A percentile compares a stretch with the other conserved stretches of the same genome.
Evolutionary conservation across 1,140 invertebrate genomes (phyloP).

Genomic region (Pteromalus puparum): DNA sequence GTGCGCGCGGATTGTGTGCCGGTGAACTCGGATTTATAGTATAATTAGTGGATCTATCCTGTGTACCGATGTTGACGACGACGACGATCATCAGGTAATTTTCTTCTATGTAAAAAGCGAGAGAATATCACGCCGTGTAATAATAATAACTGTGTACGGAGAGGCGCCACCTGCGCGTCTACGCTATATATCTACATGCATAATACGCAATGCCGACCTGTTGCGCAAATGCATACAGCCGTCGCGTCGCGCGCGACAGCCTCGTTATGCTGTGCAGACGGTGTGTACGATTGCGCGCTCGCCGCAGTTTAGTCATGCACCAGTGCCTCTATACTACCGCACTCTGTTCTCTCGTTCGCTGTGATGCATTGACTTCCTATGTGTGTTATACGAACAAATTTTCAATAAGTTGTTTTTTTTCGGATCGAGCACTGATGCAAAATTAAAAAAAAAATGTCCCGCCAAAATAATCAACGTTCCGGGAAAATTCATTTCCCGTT

Average conservation of each 20-base stretch:
- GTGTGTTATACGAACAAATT: not conserved
- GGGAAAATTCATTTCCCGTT: not conserved
- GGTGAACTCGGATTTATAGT: not conserved
- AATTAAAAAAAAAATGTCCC: not conserved
- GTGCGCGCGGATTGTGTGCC: too few species aligned
- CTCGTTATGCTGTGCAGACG: conserved; percentile 30
- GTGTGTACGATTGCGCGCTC: conserved; percentile 31
- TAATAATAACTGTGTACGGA: not conserved
- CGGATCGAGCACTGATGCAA: too few species aligned
- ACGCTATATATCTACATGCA: not conserved
- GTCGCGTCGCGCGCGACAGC: not conserved
- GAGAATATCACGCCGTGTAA: too few species aligned
- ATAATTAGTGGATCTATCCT: not conserved
- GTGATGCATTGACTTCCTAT: not conserved
- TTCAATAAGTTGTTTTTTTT: too few species aligned
- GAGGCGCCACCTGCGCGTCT: conserved; percentile 43
- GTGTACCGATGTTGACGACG: too few species aligned
- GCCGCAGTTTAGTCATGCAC: conserved; percentile 43
- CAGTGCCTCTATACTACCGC: conserved; percentile 1
- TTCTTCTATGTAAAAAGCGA: too few species aligned
- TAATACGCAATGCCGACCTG: conserved; percentile 37
- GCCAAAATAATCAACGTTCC: not conserved
- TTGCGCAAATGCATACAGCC: conserved; percentile 35
- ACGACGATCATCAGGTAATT: too few species aligned
- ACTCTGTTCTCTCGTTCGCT: not conserved